Percentiles rank a stretch among this genome's conserved stretches.
These are phyloP conservation scores for Temnothorax rugatulus DNA, from an alignment of 2,888 invertebrate genomes.

Conservation along the genomic window DNA sequence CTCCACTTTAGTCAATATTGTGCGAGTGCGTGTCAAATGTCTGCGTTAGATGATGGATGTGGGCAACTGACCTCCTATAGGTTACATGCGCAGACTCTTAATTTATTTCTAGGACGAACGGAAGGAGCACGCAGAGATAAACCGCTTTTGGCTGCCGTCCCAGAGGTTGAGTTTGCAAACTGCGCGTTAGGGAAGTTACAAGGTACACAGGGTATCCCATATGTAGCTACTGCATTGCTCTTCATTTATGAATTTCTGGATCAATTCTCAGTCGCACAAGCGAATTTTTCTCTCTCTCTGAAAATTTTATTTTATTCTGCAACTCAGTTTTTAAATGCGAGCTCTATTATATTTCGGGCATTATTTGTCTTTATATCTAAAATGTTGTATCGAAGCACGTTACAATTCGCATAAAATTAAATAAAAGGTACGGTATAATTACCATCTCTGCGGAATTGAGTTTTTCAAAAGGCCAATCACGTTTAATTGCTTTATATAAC, in stretches of 20 bases:
- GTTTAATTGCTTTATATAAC: not conserved
- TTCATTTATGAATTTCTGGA: not conserved
- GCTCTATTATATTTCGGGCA: not conserved
- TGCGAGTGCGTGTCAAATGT: slow-evolving; percentile 20
- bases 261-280: not conserved
- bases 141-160: slow-evolving; percentile 66
- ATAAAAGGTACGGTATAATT: not conserved
- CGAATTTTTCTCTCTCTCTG: not conserved
- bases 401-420: slow-evolving; percentile 12
- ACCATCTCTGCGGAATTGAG: not conserved
- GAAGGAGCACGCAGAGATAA: slow-evolving; percentile 55
- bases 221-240: slow-evolving; percentile 53
- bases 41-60: slow-evolving; percentile 29
- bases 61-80: slow-evolving; percentile 45
- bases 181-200: slow-evolving; percentile 73
- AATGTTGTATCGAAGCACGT: not conserved
- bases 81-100: slow-evolving; percentile 51
- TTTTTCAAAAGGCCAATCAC: not conserved
- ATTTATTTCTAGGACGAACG: slow-evolving; percentile 67
- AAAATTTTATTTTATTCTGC: not conserved
- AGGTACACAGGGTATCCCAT: slow-evolving; percentile 63
- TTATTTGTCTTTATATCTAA: not conserved
- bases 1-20: slow-evolving; percentile 2
- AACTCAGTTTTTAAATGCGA: not conserved
- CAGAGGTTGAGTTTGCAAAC: slow-evolving; percentile 74